Base-by-base conservation (phyloP, 2,797 vertebrate species). In the Syndactyla subalaris region DNA sequence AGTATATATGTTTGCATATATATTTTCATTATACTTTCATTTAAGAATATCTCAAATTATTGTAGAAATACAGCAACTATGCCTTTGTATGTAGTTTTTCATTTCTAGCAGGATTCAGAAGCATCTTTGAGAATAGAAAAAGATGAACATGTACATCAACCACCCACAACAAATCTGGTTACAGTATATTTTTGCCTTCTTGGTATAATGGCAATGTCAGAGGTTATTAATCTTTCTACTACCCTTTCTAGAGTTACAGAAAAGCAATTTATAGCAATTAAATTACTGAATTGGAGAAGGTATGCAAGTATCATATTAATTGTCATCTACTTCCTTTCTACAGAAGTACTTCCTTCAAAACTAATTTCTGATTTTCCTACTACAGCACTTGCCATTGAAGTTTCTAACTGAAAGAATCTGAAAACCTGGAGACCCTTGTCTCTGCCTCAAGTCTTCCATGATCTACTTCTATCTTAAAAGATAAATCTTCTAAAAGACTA, bases 71-170 rank as follows among this genome's bases (percentile, higher is more conserved):
- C 20, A 85, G 61, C 80, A 83, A 63, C 66, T 38, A 72, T 36
- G 22, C 9, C 23, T 15, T 10, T 39, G 46, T 20, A 15, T 23
- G 7, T 32, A n/a, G 30, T 43, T 52, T 82, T 80, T 62, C 10
- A 58, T 22, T 81, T 41, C 29, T 58, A 39, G 11, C 15, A 86
- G 38, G 29, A 77, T 49, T 70, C 74, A 65, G 26, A 29, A 55
- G 16, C 13, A 68, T 10, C 22, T 85, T n/a, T 52, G 62, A 81
- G 55, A 72, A 80, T 46, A 65, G 7, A 51, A 54, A 58, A 51
- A 34, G 4, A n/a, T 0, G 1, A 30, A 34, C 13, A 18, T 1
- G 29, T 62, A 66, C 12, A 52, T 73, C 15, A 59, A 18, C 24
- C 6, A 78, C 45, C 26, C 24, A 43, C 22, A 43, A 30, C 11